Conservation (phyloP, 2,113 vertebrate genomes). For the Toxotes jaculatrix region DNA sequence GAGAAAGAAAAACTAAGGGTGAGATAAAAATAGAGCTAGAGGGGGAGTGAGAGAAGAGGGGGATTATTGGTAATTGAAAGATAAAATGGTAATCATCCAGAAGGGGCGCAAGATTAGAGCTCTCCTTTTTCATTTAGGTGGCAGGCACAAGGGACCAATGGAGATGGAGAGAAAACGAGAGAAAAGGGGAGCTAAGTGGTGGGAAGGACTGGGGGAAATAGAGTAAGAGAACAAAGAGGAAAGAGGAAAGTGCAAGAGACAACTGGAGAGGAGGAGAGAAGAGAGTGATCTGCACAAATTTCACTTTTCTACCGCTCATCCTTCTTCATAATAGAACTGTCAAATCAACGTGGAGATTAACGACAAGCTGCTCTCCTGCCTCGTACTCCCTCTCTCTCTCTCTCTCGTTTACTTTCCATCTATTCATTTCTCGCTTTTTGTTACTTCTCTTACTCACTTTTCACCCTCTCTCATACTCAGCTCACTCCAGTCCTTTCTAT, state of each 20-base stretch:
- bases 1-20: background rate
- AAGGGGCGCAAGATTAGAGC: conserved; percentile 42
- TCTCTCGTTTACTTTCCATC: conserved; percentile 6
- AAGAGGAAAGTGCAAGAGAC: conserved; percentile 2
- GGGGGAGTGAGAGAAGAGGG: conserved; percentile 1
- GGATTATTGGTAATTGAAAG: conserved; percentile 62
- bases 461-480: background rate
- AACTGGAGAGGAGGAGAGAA: conserved; percentile 8
- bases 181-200: background rate
- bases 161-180: conserved; percentile 6
- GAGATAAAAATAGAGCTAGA: background rate
- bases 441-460: background rate
- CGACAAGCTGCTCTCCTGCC: conserved; percentile 28
- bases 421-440: conserved; percentile 8
- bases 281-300: conserved; percentile 50
- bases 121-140: conserved; percentile 57
- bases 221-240: conserved; percentile 5
- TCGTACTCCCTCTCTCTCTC: background rate
- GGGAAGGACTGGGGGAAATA: background rate
- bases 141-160: conserved; percentile 10
- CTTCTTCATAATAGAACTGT: conserved; percentile 73
- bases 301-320: conserved; percentile 58
- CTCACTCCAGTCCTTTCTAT: background rate
- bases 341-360: conserved; percentile 60
- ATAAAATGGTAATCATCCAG: conserved; percentile 63